Conservation (phyloP, 2,797 vertebrate species). For the Alectoris magna region DNA sequence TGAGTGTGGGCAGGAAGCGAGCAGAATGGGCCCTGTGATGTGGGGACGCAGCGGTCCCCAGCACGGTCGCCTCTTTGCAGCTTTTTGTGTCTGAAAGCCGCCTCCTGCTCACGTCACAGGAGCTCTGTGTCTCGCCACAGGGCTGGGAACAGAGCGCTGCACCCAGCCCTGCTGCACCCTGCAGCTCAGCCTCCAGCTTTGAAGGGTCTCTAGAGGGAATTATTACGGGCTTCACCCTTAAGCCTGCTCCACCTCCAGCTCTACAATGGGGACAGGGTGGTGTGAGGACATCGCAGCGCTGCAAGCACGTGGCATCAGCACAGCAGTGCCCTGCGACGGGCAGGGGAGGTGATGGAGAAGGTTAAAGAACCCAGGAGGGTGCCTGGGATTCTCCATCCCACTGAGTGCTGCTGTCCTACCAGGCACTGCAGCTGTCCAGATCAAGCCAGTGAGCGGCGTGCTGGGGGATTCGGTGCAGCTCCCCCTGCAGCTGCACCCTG, state of each 20-base stretch:
- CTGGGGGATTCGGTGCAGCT: not conserved
- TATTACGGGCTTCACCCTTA: not conserved
- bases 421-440: not conserved
- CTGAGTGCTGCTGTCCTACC: not conserved
- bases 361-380: not conserved
- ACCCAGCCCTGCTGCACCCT: not conserved
- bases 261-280: not conserved
- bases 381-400: not conserved
- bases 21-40: not conserved
- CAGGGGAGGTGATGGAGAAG: not conserved
- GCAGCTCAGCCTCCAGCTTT: not conserved
- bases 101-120: not conserved
- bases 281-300: not conserved
- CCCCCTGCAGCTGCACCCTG: rapidly evolving
- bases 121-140: not conserved
- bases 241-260: not conserved
- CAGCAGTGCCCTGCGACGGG: not conserved
- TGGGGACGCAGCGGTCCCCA: rapidly evolving
- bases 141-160: not conserved
- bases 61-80: rapidly evolving
- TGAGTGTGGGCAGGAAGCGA: not conserved
- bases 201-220: not conserved
- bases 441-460: not conserved
- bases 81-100: rapidly evolving
- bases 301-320: rapidly evolving